Evolutionary conservation across 2,888 invertebrate genomes (phyloP).

Genomic region (Cosmorhoe ocellata): DNA sequence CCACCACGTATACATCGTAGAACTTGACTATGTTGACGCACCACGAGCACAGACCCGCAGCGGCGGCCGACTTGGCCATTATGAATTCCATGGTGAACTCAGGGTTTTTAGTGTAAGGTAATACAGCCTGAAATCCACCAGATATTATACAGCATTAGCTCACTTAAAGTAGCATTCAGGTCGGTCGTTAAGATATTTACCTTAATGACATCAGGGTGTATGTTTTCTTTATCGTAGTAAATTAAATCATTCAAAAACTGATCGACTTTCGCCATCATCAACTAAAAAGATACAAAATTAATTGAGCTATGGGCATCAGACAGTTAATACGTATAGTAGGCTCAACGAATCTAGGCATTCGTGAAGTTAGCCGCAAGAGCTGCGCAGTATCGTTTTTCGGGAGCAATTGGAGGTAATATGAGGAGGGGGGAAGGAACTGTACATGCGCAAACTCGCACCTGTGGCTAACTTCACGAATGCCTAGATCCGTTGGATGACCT

Average conservation of each 20-base stretch:
- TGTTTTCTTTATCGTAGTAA: conserved; percentile 96
- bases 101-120: conserved; percentile 84
- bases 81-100: conserved; percentile 94
- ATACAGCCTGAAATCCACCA: conserved; percentile 61
- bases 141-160: too few relatives aligned
- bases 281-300: conserved; percentile 47
- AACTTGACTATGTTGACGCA: conserved; percentile 95
- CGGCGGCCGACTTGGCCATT: conserved; percentile 92
- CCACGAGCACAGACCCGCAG: conserved; percentile 97
- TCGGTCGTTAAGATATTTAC: conserved; percentile 59
- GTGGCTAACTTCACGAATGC: too few relatives aligned
- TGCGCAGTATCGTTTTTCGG: too few relatives aligned
- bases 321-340: too few relatives aligned
- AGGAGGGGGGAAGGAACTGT: too few relatives aligned
- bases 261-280: conserved; percentile 95
- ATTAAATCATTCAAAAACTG: conserved; percentile 91
- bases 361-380: too few relatives aligned
- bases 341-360: too few relatives aligned
- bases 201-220: conserved; percentile 93
- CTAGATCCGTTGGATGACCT: too few relatives aligned
- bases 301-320: too few relatives aligned
- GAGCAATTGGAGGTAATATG: too few relatives aligned
- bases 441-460: too few relatives aligned
- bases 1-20: conserved; percentile 94
- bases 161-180: too few relatives aligned